Evolutionary conservation across 1,140 invertebrate species (phyloP).

Genomic region (Condylostylus longicornis): DNA sequence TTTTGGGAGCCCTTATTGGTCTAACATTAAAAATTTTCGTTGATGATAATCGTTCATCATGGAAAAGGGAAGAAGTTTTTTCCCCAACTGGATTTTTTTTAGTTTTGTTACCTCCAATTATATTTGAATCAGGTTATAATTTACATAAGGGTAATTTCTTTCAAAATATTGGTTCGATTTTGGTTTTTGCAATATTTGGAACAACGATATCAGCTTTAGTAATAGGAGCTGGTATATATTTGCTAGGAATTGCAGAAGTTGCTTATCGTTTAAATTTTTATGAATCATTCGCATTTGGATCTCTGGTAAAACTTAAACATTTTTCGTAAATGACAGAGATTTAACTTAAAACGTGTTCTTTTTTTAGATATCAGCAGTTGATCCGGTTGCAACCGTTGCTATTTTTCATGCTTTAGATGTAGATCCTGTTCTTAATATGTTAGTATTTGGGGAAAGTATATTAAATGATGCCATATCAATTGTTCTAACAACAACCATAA

Average conservation of each 20-base stretch:
- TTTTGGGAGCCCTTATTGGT: constrained; percentile 84
- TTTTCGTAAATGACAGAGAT: too few relatives aligned
- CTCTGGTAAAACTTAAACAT: too few relatives aligned
- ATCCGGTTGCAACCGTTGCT: constrained; percentile 94
- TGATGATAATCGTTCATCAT: constrained; percentile 78
- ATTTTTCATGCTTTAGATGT: constrained; percentile 96
- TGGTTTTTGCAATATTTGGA: constrained; percentile 93
- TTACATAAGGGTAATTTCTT: constrained; percentile 98
- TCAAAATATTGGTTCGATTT: constrained; percentile 87
- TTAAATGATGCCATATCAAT: constrained; percentile 97
- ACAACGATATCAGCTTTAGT: constrained; percentile 85
- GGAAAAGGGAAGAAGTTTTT: constrained; percentile 92
- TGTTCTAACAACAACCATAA: constrained; percentile 83
- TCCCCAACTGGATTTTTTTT: constrained; percentile 95
- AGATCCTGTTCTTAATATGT: constrained; percentile 93
- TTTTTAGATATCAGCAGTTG: constrained; percentile 97
- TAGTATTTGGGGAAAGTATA: constrained; percentile 96
- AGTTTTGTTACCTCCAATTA: constrained; percentile 92
- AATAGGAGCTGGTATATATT: constrained; percentile 87
- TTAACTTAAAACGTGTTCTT: too few relatives aligned
- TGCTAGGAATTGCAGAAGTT: constrained; percentile 74
- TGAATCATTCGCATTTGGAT: constrained; percentile 97
- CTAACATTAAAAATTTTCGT: constrained; percentile 82
- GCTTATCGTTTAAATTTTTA: constrained; percentile 72
- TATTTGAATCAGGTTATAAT: constrained; percentile 98